Base-by-base conservation (phyloP, 2,888 invertebrate genomes). In the Pheosia gnoma region DNA sequence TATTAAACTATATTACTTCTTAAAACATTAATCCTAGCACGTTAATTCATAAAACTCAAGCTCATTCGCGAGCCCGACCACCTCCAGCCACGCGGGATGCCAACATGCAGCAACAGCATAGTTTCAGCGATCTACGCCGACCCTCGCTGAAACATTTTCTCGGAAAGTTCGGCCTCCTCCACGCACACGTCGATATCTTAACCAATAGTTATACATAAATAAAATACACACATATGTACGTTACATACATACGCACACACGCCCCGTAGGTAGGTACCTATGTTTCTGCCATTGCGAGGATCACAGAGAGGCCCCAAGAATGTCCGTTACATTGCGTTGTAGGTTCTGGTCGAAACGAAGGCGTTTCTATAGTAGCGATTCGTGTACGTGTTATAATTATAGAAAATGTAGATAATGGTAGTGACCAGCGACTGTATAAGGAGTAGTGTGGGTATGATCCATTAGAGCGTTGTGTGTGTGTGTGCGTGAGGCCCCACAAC, bases 131-230 rank as follows among this genome's bases (percentile, higher is more conserved):
- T 65, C 67, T 58, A 55, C 69, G 52, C 45, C 51, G 53, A 65
- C 61, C 59, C 59, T 65, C 65, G 67, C 80, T 79, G 83, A 85
- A 85, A 81, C 80, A 68, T 78, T 83, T 85, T 80, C 79, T 77
- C 78, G 74, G 77, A 81, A 83, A 83, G 78, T 81, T 78, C 76
- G 78, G 78, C 80, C 81, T 79, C 80, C 74, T 77, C 25, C 72
- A 81, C 86, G 69, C 80, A 80, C 79, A 87, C 80, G 65, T 56
- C 63, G 63, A 67, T 70, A 62, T 64, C 63, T 72, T 71, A 78
- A 73, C 76, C 74, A 74, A 73, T 72, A 64, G 70, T 67, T 68
- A 70, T 74, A 72, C 75, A 77, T 73, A 74, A 72, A 71, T 70
- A 77, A 67, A 68, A 72, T 67, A 67, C 68, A 76, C 71, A 75